These are phyloP conservation scores for Diadophis punctatus DNA, from an alignment of 2,113 vertebrate genomes.

Conservation along the genomic window DNA sequence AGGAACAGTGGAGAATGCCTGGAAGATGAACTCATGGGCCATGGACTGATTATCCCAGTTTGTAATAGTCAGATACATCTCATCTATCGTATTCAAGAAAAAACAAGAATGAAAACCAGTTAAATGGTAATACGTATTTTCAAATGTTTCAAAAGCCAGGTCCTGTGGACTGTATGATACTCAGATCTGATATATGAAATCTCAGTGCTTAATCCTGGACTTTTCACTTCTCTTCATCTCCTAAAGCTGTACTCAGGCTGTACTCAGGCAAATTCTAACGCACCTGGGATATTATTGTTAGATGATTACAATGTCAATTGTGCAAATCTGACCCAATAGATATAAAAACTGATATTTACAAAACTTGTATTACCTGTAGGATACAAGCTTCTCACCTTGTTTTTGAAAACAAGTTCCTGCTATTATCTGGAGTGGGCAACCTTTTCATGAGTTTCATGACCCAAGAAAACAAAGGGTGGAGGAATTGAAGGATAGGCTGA, in stretches of 20 bases:
- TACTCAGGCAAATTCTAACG: neutral
- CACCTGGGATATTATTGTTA: neutral
- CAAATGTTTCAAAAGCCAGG: neutral
- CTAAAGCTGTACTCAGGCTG: neutral
- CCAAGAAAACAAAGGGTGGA: neutral
- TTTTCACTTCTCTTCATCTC: neutral
- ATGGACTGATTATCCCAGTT: constrained; percentile 16
- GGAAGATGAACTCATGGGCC: constrained; percentile 37
- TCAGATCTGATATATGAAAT: neutral
- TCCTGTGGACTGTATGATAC: neutral
- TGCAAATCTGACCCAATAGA: no score
- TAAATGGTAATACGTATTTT: neutral
- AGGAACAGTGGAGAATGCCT: neutral
- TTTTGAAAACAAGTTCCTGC: neutral
- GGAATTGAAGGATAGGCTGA: neutral
- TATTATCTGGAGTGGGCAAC: neutral
- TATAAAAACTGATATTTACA: neutral
- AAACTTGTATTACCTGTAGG: no score
- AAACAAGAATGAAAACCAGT: neutral
- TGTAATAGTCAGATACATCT: neutral
- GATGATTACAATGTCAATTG: neutral
- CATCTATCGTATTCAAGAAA: neutral
- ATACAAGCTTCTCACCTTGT: neutral
- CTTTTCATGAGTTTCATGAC: neutral
- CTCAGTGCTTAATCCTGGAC: neutral